Evolutionary conservation across 1,140 invertebrate genomes (phyloP).

Genomic region (Nasonia longicornis): DNA sequence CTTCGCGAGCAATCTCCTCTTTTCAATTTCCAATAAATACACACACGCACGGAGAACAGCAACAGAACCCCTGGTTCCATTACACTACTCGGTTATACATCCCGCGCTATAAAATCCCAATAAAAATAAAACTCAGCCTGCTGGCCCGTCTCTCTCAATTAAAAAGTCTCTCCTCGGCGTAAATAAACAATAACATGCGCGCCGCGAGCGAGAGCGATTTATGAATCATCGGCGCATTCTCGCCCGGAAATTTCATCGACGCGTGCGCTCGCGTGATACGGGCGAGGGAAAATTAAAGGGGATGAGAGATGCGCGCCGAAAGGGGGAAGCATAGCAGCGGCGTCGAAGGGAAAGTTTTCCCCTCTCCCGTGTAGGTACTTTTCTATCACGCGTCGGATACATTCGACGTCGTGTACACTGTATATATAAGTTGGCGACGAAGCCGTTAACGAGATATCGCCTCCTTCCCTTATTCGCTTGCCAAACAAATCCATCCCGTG

Average conservation of each 20-base stretch:
- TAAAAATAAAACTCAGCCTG: not conserved
- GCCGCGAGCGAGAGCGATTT: not conserved
- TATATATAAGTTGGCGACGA: not conserved
- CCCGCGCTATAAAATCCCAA: not conserved
- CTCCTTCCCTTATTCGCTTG: not conserved
- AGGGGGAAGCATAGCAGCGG: not conserved
- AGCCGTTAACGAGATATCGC: not conserved
- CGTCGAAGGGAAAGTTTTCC: not conserved
- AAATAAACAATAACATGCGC: constrained; percentile 4
- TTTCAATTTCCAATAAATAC: not conserved
- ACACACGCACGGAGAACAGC: not conserved
- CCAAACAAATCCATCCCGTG: not conserved
- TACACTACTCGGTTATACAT: not conserved
- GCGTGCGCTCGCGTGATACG: not conserved
- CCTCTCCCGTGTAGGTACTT: not conserved
- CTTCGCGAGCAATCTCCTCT: not conserved
- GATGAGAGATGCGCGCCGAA: not conserved
- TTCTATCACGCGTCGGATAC: not conserved
- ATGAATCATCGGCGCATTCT: constrained; percentile 1
- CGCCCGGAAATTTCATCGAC: not conserved
- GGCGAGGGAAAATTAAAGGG: not conserved
- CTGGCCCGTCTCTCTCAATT: not conserved
- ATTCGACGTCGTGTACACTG: not conserved
- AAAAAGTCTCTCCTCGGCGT: not conserved
- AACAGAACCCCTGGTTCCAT: not conserved